Evolutionary conservation across 1,140 invertebrate species (phyloP).

Genomic region (Lasioglossum albipes): DNA sequence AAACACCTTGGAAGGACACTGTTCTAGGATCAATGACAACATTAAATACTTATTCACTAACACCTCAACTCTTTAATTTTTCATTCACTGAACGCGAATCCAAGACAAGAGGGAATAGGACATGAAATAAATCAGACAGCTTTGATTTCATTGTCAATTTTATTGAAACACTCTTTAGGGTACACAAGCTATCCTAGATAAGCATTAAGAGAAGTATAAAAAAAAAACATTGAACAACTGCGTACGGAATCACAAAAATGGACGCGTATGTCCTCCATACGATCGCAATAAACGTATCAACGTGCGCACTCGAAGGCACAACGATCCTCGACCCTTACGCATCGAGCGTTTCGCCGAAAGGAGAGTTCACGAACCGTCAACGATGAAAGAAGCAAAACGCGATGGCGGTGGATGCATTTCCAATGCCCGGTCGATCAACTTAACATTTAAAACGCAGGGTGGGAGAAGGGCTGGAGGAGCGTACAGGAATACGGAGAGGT

Average conservation of each 20-base stretch:
- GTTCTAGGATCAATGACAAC: no score
- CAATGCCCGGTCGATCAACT: constrained; percentile 40
- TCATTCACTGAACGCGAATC: no score
- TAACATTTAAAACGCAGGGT: no score
- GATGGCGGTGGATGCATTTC: background rate
- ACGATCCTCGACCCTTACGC: constrained; percentile 80
- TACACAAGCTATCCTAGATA: constrained; percentile 78
- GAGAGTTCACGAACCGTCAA: constrained; percentile 56
- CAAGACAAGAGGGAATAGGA: no score
- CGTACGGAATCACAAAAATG: constrained; percentile 78
- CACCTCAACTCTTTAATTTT: no score
- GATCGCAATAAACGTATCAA: constrained; percentile 68
- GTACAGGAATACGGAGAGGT: background rate
- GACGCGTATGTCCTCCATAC: constrained; percentile 69
- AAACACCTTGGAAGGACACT: no score
- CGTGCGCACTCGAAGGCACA: constrained; percentile 77
- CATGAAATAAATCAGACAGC: no score
- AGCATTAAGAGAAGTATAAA: constrained; percentile 78
- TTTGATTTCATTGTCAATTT: constrained; percentile 75
- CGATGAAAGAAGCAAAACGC: background rate
- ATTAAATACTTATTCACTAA: no score
- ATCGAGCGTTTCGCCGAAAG: constrained; percentile 74
- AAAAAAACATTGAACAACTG: constrained; percentile 74
- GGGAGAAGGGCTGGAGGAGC: background rate
- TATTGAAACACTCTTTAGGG: constrained; percentile 79